Base-by-base conservation (phyloP, 2,113 vertebrate genomes). In the Limanda limanda region DNA sequence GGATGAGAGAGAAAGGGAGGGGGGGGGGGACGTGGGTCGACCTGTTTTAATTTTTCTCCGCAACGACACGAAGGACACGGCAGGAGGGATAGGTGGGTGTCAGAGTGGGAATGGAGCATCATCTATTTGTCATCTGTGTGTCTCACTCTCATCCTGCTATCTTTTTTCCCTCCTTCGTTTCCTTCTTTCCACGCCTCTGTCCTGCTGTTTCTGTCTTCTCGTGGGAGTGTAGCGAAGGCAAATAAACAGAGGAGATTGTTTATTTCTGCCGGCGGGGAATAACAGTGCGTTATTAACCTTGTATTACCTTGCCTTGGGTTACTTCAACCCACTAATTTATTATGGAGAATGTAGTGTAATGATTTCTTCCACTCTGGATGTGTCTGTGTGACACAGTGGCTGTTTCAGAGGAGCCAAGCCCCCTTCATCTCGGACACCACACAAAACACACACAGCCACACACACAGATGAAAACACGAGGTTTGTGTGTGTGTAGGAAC, bases 51-150 rank as follows among this genome's bases (percentile, higher is more conserved):
- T 85, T 85, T 87, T 80, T 89, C 81, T 88, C 89, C 1, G 83
- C 77, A 70, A 75, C 75, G 69, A 93, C 82, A 84, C 78, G 77
- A 87, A 91, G 93, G 92, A 90, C 88, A 87, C 88, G 78, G 90
- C 93, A 88, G 86, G 88, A 90, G 75, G 86, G 85, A 85, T 72
- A 83, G 90, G 93, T 93, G 92, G 94, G 93, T 91, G 94, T 93
- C 86, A 83, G 81, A 89, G 88, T 86, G 86, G 93, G 91, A 93
- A 80, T 81, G 81, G 78, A 93, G 90, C 89, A 92, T 93, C 93
- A 94, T 94, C 92, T 90, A 91, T 93, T 94, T 94, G 92, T 94
- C 93, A 92, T 93, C 88, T 87, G 82, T 91, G 87, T 88, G 75
- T 91, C 83, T 87, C 83, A 70, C 83, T 90, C 88, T 90, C 88